Evolutionary conservation across 2,888 invertebrate species (phyloP).

Genomic region (Arctia plantaginis): DNA sequence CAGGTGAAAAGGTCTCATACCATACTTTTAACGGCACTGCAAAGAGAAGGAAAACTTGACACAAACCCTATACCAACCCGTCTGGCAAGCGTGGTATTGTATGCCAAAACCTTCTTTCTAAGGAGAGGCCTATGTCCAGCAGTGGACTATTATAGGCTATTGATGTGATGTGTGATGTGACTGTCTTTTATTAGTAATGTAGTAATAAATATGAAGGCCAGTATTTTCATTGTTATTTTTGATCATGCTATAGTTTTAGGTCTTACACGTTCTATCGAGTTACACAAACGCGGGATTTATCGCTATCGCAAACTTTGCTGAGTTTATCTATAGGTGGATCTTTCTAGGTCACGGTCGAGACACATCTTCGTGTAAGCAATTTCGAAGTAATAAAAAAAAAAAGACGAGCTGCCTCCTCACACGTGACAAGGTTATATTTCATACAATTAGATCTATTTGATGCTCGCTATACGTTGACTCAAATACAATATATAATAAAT

Average conservation of each 20-base stretch:
- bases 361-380: background rate
- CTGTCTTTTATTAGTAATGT: no score
- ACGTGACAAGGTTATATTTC: background rate
- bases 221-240: background rate
- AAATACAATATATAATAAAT: no score
- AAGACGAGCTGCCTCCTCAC: background rate
- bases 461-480: background rate
- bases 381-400: constrained; percentile 1
- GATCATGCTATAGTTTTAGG: background rate
- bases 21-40: no score
- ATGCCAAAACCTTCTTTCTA: no score
- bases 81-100: no score
- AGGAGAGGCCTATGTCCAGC: no score
- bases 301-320: background rate
- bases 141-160: no score
- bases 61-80: no score
- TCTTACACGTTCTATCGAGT: background rate
- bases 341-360: constrained; percentile 3
- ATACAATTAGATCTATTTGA: background rate
- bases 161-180: no score
- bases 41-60: no score
- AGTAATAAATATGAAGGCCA: background rate
- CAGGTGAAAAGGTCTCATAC: no score
- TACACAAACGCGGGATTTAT: background rate
- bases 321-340: background rate